Evolutionary conservation across 2,113 vertebrate species (phyloP).

Genomic region (Rafetus swinhoei): DNA sequence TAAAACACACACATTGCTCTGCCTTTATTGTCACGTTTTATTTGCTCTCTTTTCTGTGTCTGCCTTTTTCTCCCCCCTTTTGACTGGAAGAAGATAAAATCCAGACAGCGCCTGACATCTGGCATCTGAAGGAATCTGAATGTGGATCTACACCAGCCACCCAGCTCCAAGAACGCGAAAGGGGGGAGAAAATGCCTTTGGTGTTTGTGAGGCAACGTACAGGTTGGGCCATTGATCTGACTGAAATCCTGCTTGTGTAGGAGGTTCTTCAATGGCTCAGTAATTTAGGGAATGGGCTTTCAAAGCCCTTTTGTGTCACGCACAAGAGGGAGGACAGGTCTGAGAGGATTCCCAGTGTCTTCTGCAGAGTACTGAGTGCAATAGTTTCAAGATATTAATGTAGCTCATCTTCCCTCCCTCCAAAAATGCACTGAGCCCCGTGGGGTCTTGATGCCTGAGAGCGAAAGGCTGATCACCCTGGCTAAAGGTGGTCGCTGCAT

Average conservation of each 20-base stretch:
- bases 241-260: not conserved
- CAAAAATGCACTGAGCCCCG: not conserved
- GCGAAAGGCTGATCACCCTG: not conserved
- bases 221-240: not conserved
- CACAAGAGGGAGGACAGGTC: not conserved
- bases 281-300: not conserved
- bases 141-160: not conserved
- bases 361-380: not conserved
- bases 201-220: not conserved
- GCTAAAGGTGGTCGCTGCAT: not conserved
- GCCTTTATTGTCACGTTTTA: not conserved
- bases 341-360: not conserved
- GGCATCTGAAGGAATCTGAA: not conserved
- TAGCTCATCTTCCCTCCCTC: not conserved
- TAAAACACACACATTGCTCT: not conserved
- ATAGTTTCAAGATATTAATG: not conserved
- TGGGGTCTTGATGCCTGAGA: not conserved
- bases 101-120: not conserved
- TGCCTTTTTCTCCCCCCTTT: not conserved
- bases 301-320: not conserved
- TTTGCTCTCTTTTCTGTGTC: not conserved
- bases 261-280: not conserved
- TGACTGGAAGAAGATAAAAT: not conserved
- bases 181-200: not conserved
- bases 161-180: not conserved